Percentiles rank a stretch among this genome's conserved stretches.
These are phyloP conservation scores for Catonia carolina DNA, from an alignment of 2,888 invertebrate species.

Conservation along the genomic window DNA sequence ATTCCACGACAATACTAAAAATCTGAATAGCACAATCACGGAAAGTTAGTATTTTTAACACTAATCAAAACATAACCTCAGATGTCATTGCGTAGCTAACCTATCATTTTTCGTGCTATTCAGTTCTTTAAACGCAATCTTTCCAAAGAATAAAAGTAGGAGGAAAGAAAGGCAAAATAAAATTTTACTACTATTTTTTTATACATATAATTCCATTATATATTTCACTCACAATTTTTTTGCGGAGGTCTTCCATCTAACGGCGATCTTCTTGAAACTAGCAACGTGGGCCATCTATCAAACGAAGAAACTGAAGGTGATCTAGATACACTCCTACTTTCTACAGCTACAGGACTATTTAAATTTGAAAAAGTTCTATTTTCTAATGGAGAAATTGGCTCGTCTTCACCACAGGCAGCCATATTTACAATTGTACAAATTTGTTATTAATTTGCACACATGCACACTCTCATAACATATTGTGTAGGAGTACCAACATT, in stretches of 20 bases:
- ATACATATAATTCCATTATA: too few species aligned
- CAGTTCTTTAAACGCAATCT: neutral
- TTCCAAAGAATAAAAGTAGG: neutral
- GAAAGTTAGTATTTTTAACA: too few species aligned
- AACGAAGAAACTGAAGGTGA: constrained; percentile 53
- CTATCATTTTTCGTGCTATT: neutral
- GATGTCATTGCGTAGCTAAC: too few species aligned
- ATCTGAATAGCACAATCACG: too few species aligned
- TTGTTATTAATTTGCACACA: too few species aligned
- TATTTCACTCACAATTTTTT: constrained; percentile 16
- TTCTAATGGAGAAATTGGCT: constrained; percentile 25
- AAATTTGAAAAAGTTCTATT: constrained; percentile 41
- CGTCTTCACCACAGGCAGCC: constrained; percentile 34
- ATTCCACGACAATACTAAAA: too few species aligned
- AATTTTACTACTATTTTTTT: constrained; percentile 15
- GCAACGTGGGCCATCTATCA: constrained; percentile 28
- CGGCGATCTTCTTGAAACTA: constrained; percentile 29
- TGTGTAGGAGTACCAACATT: too few species aligned
- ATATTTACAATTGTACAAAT: constrained; percentile 23
- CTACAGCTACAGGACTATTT: constrained; percentile 32
- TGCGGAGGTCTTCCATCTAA: neutral
- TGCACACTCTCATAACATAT: too few species aligned
- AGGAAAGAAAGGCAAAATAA: too few species aligned
- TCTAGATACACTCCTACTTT: constrained; percentile 45
- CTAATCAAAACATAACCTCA: too few species aligned